Percentiles rank a stretch among this genome's conserved stretches.
Conservation (phyloP, 2,797 vertebrate species). For the Mus caroli region DNA sequence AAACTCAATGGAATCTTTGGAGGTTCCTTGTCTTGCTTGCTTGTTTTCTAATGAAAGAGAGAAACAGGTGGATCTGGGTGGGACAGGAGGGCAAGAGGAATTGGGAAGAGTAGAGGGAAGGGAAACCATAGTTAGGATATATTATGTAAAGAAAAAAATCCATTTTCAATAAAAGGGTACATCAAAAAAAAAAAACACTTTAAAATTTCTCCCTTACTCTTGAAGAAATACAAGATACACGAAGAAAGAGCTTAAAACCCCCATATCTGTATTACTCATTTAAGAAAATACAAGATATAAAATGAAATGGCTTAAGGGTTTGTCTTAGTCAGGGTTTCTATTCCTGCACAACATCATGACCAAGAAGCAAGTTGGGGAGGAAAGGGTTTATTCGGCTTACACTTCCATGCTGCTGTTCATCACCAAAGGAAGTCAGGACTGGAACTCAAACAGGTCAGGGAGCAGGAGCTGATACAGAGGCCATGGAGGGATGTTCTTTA, state of each 20-base stretch:
- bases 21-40: neutral
- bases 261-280: neutral
- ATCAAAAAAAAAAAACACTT: slow-evolving; percentile 38
- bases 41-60: neutral
- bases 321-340: too few relatives aligned
- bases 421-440: too few relatives aligned
- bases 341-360: too few relatives aligned
- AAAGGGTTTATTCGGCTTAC: too few relatives aligned
- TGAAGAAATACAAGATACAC: slow-evolving; percentile 28
- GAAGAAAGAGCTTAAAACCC: neutral
- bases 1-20: neutral
- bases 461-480: too few relatives aligned
- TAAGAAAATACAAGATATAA: neutral
- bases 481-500: too few relatives aligned
- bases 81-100: neutral
- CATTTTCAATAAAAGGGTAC: neutral
- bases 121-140: neutral
- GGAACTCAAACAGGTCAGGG: too few relatives aligned
- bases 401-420: too few relatives aligned
- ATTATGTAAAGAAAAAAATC: neutral
- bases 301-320: neutral
- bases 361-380: too few relatives aligned
- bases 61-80: neutral
- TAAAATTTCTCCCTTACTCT: slow-evolving; percentile 9
- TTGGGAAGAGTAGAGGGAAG: neutral